These are phyloP conservation scores for Anagrus nilaparvatae DNA, from an alignment of 1,140 invertebrate genomes.

Conservation along the genomic window DNA sequence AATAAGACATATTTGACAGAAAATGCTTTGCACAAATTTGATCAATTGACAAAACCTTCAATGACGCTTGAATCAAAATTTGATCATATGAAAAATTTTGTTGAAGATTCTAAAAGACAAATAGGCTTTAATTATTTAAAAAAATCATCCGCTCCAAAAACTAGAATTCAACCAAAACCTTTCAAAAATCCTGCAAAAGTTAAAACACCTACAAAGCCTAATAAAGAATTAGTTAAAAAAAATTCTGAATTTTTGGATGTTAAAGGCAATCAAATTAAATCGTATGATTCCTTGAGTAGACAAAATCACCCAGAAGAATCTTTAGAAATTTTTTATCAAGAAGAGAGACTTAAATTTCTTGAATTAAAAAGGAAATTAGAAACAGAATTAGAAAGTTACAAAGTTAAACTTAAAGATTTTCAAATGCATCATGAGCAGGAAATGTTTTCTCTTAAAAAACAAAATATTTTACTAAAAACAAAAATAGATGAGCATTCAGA, in stretches of 20 bases:
- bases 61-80: conserved; percentile 8
- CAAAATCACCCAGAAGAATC: conserved; percentile 16
- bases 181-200: conserved; percentile 12
- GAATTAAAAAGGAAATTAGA: conserved; percentile 34
- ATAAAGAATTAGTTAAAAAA: neutral
- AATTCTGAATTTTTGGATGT: conserved; percentile 6
- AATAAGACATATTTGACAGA: too few relatives aligned
- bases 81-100: conserved; percentile 7
- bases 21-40: too few relatives aligned
- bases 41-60: conserved; percentile 26
- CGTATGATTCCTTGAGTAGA: conserved; percentile 22
- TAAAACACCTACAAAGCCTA: neutral
- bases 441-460: conserved; percentile 34
- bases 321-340: conserved; percentile 32
- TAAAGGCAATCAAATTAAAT: conserved; percentile 15
- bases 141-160: conserved; percentile 14
- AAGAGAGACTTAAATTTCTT: conserved; percentile 33
- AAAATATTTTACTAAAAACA: conserved; percentile 36
- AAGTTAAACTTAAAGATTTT: conserved; percentile 33
- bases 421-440: conserved; percentile 35
- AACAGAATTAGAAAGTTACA: conserved; percentile 32
- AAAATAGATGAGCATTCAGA: conserved; percentile 31
- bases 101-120: conserved; percentile 5
- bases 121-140: neutral
- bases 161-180: conserved; percentile 18